Conservation (phyloP, 2,888 invertebrate species). For the Exocentrus adspersus region DNA sequence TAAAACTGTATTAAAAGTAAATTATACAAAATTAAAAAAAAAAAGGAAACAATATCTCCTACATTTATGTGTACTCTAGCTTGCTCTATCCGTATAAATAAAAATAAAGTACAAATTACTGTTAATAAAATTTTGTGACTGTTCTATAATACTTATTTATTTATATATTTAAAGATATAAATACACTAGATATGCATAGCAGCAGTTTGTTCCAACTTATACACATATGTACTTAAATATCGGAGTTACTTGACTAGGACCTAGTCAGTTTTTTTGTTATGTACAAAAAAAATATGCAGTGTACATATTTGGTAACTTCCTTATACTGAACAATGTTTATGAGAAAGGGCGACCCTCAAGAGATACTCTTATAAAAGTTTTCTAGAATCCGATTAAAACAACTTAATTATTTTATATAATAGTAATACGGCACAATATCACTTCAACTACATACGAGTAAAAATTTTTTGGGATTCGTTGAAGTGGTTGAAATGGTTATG, state of each 20-base stretch:
- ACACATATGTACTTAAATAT: slow-evolving; percentile 55
- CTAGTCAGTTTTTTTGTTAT: slow-evolving; percentile 61
- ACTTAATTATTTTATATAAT: neutral
- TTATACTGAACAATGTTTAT: slow-evolving; percentile 59
- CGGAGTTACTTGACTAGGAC: slow-evolving; percentile 61
- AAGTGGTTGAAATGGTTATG: neutral
- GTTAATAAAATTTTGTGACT: slow-evolving; percentile 56
- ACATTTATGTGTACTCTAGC: slow-evolving; percentile 59
- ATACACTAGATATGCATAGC: slow-evolving; percentile 57
- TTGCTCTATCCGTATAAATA: slow-evolving; percentile 56
- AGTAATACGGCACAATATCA: neutral
- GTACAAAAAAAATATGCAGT: slow-evolving; percentile 59
- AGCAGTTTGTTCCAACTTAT: slow-evolving; percentile 53
- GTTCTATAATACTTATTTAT: slow-evolving; percentile 52
- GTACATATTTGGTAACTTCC: slow-evolving; percentile 65
- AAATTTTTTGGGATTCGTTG: too few species aligned
- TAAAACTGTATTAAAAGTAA: slow-evolving; percentile 62
- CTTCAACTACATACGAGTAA: neutral
- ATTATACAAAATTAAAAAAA: slow-evolving; percentile 62
- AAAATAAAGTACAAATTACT: slow-evolving; percentile 58
- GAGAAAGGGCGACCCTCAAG: slow-evolving; percentile 32
- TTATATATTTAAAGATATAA: slow-evolving; percentile 52
- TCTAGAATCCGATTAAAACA: slow-evolving; percentile 1
- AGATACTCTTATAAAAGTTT: slow-evolving; percentile 36
- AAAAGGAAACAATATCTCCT: slow-evolving; percentile 58